Base-by-base conservation (phyloP, 2,888 invertebrate species). In the Zeuzera pyrina region DNA sequence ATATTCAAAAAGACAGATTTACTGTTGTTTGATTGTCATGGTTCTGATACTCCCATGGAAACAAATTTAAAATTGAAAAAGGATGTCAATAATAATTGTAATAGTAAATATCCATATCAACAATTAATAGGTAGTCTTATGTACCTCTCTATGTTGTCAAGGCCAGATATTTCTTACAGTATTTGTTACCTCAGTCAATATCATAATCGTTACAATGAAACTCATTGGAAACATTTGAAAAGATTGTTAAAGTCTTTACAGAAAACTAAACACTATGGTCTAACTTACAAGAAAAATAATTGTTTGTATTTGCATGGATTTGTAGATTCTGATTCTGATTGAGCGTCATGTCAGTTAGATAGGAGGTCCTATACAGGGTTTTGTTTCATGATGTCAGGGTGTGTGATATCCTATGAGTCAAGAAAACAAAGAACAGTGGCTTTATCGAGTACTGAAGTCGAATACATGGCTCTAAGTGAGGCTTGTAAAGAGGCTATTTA, bases 91-190 rank as follows among this genome's bases (percentile, higher is more conserved):
- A n/a, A n/a, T n/a, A n/a, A n/a, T n/a, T n/a, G n/a, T n/a, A n/a
- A n/a, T n/a, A n/a, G n/a, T n/a, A n/a, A n/a, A n/a, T n/a, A n/a
- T n/a, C n/a, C n/a, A n/a, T n/a, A n/a, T n/a, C n/a, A n/a, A n/a
- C n/a, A n/a, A n/a, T n/a, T n/a, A n/a, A n/a, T n/a, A n/a, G n/a
- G n/a, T n/a, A n/a, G n/a, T n/a, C n/a, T n/a, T n/a, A 30, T 36
- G 31, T 36, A 36, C 15, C 14, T 38, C 8, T 29, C 34, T 8
- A 31, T 36, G 4, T 15, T 30, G 8, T 34, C 34, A n/a, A 31
- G 37, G 15, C 37, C 37, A 11, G 38, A 38, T 12, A 38, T 38
- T 11, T n/a, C 35, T 7, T 38, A 29, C 23, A 29, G 33, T 38
- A 31, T 35, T 7, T 30, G 33, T 19, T 38, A 22, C 15, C 25